Evolutionary conservation across 2,888 invertebrate genomes (phyloP).

Genomic region (Thysanoteuthis rhombus): DNA sequence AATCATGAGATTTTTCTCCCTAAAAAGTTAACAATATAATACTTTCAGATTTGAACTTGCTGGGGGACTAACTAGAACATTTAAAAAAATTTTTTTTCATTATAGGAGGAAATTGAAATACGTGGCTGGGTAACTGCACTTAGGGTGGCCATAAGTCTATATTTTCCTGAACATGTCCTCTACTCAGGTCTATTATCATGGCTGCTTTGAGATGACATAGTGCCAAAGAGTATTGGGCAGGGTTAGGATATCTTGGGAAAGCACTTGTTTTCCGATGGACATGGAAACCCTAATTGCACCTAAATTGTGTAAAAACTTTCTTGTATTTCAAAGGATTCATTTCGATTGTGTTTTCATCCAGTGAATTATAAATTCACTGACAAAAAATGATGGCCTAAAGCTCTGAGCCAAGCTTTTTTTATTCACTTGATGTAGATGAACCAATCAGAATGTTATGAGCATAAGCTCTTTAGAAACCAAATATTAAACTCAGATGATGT

Average conservation of each 20-base stretch:
- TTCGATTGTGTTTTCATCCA: background rate
- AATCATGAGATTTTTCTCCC: too few species aligned
- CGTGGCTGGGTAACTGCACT: background rate
- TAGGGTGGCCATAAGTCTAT: too few species aligned
- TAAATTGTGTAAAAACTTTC: background rate
- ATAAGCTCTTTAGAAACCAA: background rate
- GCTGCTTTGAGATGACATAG: too few species aligned
- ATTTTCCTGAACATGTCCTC: too few species aligned
- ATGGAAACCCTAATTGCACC: background rate
- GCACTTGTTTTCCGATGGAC: too few species aligned
- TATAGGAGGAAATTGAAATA: background rate
- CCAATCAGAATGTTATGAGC: slow-evolving; percentile 15
- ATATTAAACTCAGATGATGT: background rate
- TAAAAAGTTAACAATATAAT: too few species aligned
- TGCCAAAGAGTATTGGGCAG: too few species aligned
- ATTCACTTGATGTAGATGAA: background rate
- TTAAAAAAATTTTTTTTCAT: background rate
- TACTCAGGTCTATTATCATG: too few species aligned
- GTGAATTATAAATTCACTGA: background rate
- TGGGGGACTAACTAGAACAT: background rate
- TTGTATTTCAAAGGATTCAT: too few species aligned
- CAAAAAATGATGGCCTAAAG: background rate
- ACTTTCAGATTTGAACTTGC: background rate
- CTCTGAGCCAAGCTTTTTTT: background rate
- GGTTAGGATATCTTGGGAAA: too few species aligned